Conservation (phyloP, 1,140 invertebrate genomes). For the Zaprionus nigranus region DNA sequence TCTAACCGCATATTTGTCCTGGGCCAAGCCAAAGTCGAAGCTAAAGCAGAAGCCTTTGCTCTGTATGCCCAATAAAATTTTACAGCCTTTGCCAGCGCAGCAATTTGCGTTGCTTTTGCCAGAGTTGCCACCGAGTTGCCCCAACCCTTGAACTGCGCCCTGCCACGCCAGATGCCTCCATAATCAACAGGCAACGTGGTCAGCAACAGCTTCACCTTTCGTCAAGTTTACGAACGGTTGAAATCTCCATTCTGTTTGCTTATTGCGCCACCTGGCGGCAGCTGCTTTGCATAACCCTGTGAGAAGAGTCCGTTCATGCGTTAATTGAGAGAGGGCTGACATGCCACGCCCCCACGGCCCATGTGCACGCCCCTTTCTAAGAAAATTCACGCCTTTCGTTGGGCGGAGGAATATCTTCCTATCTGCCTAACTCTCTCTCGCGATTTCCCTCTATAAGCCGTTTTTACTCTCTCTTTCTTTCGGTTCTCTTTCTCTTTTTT, state of each 20-base stretch:
- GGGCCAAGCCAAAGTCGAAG: not conserved
- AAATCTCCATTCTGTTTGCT: constrained; percentile 41
- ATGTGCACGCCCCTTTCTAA: not conserved
- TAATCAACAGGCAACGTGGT: constrained; percentile 50
- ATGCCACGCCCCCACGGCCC: too few relatives aligned
- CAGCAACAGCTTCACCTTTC: constrained; percentile 70
- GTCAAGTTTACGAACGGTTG: constrained; percentile 44
- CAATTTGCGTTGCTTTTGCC: constrained; percentile 72
- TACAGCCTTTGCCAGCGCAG: constrained; percentile 79
- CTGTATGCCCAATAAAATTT: constrained; percentile 78
- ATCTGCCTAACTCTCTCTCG: not conserved
- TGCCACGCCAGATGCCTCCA: not conserved
- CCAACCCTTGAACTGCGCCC: constrained; percentile 29
- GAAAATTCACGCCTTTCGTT: not conserved
- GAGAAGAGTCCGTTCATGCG: constrained; percentile 35
- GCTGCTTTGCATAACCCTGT: constrained; percentile 65
- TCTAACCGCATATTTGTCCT: constrained; percentile 69
- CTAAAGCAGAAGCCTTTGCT: constrained; percentile 17
- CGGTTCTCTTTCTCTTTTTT: not conserved
- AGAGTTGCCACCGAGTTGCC: not conserved
- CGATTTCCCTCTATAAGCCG: not conserved
- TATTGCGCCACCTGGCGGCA: constrained; percentile 47
- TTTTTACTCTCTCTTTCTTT: not conserved
- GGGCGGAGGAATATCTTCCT: not conserved
- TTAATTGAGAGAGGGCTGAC: too few relatives aligned